These are phyloP conservation scores for Holothuria glaberrima DNA, from an alignment of 35 echinoderm and acorn worm genomes.

Conservation along the genomic window DNA sequence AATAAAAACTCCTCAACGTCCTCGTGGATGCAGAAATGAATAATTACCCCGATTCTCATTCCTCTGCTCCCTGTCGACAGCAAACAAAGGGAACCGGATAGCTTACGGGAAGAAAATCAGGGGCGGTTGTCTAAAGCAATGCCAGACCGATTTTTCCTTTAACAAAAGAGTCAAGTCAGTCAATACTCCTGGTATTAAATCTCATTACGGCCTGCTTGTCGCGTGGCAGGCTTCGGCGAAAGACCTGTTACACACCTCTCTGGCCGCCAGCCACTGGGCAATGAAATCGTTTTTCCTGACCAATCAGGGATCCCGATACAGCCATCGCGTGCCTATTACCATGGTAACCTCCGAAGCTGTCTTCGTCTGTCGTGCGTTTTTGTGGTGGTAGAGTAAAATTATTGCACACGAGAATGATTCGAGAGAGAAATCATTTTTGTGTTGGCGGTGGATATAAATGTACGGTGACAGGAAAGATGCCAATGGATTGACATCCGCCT, in stretches of 20 bases:
- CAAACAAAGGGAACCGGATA: conserved; percentile 54
- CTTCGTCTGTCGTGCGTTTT: background rate
- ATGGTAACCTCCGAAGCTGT: background rate
- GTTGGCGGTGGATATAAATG: conserved; percentile 31
- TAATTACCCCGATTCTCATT: conserved; percentile 50
- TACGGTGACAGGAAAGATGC: background rate
- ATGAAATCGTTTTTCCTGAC: conserved; percentile 19
- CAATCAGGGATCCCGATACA: conserved; percentile 36
- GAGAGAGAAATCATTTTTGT: conserved; percentile 24
- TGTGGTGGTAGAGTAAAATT: conserved; percentile 17
- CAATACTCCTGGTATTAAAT: background rate
- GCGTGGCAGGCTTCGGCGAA: conserved; percentile 44
- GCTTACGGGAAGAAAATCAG: conserved; percentile 33
- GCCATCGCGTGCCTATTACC: conserved; percentile 16
- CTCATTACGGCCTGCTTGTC: conserved; percentile 35
- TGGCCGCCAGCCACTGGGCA: conserved; percentile 48
- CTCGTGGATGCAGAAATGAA: conserved; percentile 28
- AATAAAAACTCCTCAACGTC: conserved; percentile 7
- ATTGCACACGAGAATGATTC: conserved; percentile 40
- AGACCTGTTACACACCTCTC: conserved; percentile 34
- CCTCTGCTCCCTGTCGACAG: conserved; percentile 27
- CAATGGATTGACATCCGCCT: background rate
- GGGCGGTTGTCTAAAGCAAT: conserved; percentile 31
- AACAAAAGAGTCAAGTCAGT: conserved; percentile 49
- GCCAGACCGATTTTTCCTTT: conserved; percentile 12